Conservation (phyloP, 2,113 vertebrate genomes). For the Azemiops feae region DNA sequence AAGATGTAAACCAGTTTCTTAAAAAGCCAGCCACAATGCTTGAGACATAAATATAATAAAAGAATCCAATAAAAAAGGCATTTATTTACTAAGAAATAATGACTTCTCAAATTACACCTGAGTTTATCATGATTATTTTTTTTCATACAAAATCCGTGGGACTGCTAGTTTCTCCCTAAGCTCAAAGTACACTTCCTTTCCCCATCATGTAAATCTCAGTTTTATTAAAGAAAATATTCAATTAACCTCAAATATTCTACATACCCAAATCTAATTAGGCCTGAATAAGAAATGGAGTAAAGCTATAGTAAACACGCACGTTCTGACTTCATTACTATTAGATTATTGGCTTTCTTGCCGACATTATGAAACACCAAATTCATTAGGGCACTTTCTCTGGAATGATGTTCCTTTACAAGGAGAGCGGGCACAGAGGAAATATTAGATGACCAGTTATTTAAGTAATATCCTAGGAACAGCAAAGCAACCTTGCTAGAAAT, state of each 20-base stretch:
- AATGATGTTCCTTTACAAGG: constrained; percentile 3
- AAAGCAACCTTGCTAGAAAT: background rate
- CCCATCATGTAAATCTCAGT: constrained; percentile 60
- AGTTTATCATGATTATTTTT: constrained; percentile 42
- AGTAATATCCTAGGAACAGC: constrained; percentile 29
- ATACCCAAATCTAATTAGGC: constrained; percentile 62
- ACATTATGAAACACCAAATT: constrained; percentile 54
- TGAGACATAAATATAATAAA: constrained; percentile 51
- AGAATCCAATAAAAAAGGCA: constrained; percentile 36
- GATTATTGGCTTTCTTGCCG: constrained; percentile 48
- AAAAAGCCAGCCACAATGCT: background rate
- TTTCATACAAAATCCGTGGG: constrained; percentile 47
- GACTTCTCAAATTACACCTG: constrained; percentile 56
- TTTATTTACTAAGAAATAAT: constrained; percentile 56
- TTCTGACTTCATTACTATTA: constrained; percentile 55
- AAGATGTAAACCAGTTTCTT: constrained; percentile 12
- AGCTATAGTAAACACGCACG: constrained; percentile 60
- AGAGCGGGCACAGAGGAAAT: constrained; percentile 50
- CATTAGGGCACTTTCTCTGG: constrained; percentile 8
- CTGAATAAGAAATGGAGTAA: constrained; percentile 58
- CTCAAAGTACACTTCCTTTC: constrained; percentile 52
- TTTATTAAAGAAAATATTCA: constrained; percentile 73
- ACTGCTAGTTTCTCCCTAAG: constrained; percentile 59
- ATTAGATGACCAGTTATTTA: constrained; percentile 44
- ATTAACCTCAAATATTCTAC: constrained; percentile 67